These are phyloP conservation scores for Hanleya hanleyi DNA, from an alignment of 2,888 invertebrate species.

Conservation along the genomic window DNA sequence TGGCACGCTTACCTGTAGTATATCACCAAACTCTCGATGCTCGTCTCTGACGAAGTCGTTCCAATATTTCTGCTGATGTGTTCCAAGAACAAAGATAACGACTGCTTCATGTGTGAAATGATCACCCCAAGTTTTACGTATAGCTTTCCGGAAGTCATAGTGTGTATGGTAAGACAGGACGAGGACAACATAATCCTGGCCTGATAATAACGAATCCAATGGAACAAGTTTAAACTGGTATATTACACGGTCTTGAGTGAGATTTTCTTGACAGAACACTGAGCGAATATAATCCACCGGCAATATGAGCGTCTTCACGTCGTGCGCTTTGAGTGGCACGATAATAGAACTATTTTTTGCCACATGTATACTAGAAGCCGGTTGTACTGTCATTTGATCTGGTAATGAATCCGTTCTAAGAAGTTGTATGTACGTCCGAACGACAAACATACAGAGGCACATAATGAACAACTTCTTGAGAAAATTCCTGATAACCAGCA, in stretches of 20 bases:
- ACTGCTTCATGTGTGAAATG: slow-evolving; percentile 11
- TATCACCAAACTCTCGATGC: slow-evolving; percentile 34
- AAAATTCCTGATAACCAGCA: too few species aligned
- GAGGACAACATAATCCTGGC: slow-evolving; percentile 19
- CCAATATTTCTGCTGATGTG: slow-evolving; percentile 26
- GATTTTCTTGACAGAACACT: not conserved
- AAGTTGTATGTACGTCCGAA: too few species aligned
- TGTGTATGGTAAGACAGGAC: slow-evolving; percentile 39
- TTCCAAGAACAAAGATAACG: slow-evolving; percentile 39
- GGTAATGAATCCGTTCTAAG: too few species aligned
- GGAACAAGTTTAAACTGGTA: not conserved
- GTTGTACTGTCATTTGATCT: too few species aligned
- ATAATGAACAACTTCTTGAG: too few species aligned
- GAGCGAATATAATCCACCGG: too few species aligned
- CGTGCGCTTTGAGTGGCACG: too few species aligned
- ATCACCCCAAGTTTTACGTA: slow-evolving; percentile 38
- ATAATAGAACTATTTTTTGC: too few species aligned
- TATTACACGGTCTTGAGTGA: not conserved
- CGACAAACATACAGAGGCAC: too few species aligned
- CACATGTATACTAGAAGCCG: too few species aligned
- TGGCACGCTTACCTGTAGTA: slow-evolving; percentile 34
- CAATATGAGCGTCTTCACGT: too few species aligned
- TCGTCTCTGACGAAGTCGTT: slow-evolving; percentile 34
- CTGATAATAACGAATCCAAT: not conserved
- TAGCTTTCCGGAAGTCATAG: slow-evolving; percentile 37